phyloP scores from a whole-genome alignment of 2,797 vertebrate species.

The Phrynocephalus forsythii region DNA sequence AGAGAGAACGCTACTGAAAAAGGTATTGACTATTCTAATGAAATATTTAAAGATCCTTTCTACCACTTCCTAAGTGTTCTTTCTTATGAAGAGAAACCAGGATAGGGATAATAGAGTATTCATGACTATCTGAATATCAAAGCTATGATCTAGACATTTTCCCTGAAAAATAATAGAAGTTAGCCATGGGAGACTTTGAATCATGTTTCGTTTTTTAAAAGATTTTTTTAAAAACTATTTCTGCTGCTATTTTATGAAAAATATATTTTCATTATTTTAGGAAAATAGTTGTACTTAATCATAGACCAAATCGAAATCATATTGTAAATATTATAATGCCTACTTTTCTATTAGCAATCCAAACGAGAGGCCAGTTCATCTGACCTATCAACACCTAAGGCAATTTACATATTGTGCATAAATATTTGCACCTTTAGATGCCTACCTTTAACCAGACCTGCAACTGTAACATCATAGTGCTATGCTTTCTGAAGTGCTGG shows the following conservation, averaged over 20 bases:
- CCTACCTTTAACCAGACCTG: not conserved
- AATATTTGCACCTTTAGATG: not conserved
- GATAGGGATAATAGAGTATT: constrained; percentile 15
- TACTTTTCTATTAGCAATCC: constrained; percentile 38
- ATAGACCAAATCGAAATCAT: constrained; percentile 51
- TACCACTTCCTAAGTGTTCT: constrained; percentile 11
- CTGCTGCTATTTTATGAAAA: constrained; percentile 43
- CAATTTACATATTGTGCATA: not conserved
- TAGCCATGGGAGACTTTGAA: constrained; percentile 22
- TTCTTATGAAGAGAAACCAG: constrained; percentile 12
- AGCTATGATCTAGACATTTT: constrained; percentile 15
- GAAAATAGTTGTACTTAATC: constrained; percentile 23
- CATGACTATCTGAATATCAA: constrained; percentile 39
- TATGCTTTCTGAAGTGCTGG: not conserved
- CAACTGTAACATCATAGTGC: not conserved
- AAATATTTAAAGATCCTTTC: constrained; percentile 22
- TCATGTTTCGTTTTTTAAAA: constrained; percentile 30
- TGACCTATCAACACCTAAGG: constrained; percentile 6
- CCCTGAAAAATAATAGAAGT: constrained; percentile 8
- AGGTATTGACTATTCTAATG: constrained; percentile 1
- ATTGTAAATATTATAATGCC: constrained; percentile 54
- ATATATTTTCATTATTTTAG: constrained; percentile 46
- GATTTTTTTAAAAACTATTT: constrained; percentile 27
- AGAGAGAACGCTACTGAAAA: constrained; percentile 5
- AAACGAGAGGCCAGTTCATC: not conserved